Conservation (phyloP, 2,113 vertebrate genomes). For the Grallaria varia region DNA sequence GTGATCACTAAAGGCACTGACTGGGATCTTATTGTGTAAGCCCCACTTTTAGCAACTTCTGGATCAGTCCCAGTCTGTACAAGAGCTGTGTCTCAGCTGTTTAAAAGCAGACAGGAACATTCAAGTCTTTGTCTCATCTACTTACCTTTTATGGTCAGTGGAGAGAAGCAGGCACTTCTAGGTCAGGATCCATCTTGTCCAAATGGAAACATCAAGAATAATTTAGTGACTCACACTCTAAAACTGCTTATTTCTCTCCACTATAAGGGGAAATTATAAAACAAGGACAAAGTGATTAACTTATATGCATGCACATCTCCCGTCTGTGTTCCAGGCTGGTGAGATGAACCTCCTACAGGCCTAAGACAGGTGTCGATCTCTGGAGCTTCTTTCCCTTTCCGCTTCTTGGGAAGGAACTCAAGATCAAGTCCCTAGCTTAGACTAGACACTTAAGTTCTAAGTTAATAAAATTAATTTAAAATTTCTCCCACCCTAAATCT, state of each 20-base stretch:
- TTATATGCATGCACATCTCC: neutral
- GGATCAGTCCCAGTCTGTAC: neutral
- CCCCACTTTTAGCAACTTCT: neutral
- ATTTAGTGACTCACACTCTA: neutral
- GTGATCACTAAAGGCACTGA: neutral
- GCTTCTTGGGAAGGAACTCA: neutral
- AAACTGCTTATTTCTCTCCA: neutral
- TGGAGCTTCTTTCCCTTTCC: neutral
- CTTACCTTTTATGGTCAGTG: neutral
- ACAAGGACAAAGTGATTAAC: neutral
- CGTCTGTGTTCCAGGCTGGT: neutral
- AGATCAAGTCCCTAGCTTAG: neutral
- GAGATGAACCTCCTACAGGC: neutral
- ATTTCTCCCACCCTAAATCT: neutral
- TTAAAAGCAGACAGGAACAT: neutral
- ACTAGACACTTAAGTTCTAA: neutral
- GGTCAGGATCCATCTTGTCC: neutral
- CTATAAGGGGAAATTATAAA: neutral
- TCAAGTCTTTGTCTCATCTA: neutral
- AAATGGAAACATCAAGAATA: neutral
- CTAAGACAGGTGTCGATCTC: neutral
- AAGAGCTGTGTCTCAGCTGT: neutral
- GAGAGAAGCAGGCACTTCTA: neutral
- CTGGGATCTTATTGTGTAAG: neutral
- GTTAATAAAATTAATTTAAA: neutral